These are phyloP conservation scores for Phylloscopus collybita DNA, from an alignment of 2,797 vertebrate species.

Conservation along the genomic window DNA sequence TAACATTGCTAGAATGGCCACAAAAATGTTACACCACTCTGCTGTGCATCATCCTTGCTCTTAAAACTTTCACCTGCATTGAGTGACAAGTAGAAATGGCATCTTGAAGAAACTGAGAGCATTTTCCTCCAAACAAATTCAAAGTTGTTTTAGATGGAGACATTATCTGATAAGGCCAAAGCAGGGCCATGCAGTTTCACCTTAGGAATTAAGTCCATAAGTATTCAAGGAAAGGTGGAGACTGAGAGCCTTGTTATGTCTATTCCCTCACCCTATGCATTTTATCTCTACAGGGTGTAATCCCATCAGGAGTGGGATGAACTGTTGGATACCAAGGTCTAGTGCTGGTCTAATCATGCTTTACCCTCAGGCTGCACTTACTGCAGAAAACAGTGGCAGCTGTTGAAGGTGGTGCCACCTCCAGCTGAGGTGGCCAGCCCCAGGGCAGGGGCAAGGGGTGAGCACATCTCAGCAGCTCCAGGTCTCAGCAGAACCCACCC, in stretches of 20 bases:
- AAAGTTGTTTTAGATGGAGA: not conserved
- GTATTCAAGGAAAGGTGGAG: not conserved
- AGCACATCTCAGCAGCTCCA: not conserved
- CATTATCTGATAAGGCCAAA: not conserved
- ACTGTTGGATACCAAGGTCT: too few species aligned
- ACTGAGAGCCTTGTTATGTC: not conserved
- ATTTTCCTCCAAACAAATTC: not conserved
- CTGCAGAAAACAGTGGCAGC: not conserved
- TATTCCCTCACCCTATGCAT: not conserved
- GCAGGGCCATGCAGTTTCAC: not conserved
- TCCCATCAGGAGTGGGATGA: not conserved
- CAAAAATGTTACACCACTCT: not conserved
- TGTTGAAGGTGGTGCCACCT: not conserved
- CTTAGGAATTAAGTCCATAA: not conserved
- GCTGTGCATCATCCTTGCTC: not conserved
- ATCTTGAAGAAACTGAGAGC: not conserved
- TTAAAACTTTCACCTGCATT: not conserved
- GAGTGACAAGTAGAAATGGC: not conserved
- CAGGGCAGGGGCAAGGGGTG: rapidly evolving
- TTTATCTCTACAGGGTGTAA: not conserved
- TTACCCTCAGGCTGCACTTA: not conserved
- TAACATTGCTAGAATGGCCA: not conserved
- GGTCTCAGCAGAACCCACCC: rapidly evolving
- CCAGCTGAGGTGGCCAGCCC: not conserved
- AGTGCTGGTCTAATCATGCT: not conserved